phyloP scores from a whole-genome alignment of 2,113 vertebrate genomes.

The Ctenodactylus gundi region DNA sequence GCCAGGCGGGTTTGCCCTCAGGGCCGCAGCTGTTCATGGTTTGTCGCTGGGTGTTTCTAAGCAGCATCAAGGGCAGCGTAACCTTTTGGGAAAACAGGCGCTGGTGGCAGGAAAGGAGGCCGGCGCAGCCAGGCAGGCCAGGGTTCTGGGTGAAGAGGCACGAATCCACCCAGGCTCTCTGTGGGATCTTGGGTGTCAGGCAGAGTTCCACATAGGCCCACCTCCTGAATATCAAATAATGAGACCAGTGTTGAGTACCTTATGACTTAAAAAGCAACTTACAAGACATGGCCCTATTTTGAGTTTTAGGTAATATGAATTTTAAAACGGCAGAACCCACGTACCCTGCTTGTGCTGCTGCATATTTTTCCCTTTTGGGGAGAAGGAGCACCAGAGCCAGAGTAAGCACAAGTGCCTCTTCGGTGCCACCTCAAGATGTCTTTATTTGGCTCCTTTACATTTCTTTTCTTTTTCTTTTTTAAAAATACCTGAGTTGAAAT shows the following conservation, averaged over 20 bases:
- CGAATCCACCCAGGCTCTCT: rapidly evolving
- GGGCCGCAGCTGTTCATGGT: neutral
- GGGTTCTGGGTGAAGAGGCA: no score
- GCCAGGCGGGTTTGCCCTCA: neutral
- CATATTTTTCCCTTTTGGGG: neutral
- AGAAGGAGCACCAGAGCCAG: neutral
- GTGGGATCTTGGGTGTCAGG: no score
- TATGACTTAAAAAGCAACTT: neutral
- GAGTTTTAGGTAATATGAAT: neutral
- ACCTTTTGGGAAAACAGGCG: no score
- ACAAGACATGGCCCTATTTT: neutral
- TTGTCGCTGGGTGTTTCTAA: neutral
- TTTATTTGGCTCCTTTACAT: neutral
- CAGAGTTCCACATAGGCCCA: rapidly evolving
- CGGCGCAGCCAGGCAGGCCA: no score
- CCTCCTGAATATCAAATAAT: neutral
- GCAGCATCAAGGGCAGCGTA: neutral
- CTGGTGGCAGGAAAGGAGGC: neutral
- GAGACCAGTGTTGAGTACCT: neutral
- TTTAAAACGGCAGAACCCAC: no score
- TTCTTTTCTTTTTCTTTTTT: neutral
- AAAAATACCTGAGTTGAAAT: no score
- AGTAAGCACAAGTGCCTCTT: neutral
- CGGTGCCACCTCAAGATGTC: neutral
- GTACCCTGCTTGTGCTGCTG: no score